Evolutionary conservation across 2,113 vertebrate species (phyloP).

Genomic region (Rutilus rutilus): DNA sequence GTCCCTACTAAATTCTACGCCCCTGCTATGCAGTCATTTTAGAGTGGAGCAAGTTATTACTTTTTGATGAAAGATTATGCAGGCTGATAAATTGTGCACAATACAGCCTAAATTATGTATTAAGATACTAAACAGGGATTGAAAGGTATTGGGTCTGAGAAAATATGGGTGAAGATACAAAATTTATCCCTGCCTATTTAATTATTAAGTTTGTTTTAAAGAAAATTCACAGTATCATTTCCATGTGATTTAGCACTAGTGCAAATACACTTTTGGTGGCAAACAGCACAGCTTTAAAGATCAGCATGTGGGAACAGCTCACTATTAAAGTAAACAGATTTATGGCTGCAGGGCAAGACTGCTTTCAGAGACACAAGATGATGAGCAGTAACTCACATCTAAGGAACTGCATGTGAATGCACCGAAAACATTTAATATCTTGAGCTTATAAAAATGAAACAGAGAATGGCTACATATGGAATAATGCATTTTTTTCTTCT

Average conservation of each 20-base stretch:
- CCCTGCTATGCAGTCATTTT: background rate
- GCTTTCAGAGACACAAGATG: conserved; percentile 8
- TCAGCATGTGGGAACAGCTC: background rate
- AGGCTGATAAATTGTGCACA: background rate
- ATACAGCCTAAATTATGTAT: background rate
- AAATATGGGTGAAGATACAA: background rate
- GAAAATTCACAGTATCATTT: background rate
- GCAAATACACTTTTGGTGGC: conserved; percentile 22
- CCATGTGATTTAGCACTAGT: background rate
- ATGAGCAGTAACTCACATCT: conserved; percentile 12
- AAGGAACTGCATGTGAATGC: conserved; percentile 7
- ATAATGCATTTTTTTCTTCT: background rate
- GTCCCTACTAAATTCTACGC: too few relatives aligned
- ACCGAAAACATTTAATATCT: conserved; percentile 3
- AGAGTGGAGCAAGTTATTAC: background rate
- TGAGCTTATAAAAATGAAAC: background rate
- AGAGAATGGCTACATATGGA: background rate
- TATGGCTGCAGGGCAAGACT: conserved; percentile 16
- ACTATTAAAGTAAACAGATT: conserved; percentile 26
- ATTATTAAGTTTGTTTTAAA: background rate
- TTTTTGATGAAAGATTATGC: background rate
- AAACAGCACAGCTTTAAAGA: conserved; percentile 13
- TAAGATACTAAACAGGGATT: background rate
- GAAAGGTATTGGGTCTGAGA: background rate
- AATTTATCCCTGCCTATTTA: background rate